A percentile compares a stretch with the other conserved stretches of the same genome.
Conservation (phyloP, 2,888 invertebrate species). For the Anodontia alba region DNA sequence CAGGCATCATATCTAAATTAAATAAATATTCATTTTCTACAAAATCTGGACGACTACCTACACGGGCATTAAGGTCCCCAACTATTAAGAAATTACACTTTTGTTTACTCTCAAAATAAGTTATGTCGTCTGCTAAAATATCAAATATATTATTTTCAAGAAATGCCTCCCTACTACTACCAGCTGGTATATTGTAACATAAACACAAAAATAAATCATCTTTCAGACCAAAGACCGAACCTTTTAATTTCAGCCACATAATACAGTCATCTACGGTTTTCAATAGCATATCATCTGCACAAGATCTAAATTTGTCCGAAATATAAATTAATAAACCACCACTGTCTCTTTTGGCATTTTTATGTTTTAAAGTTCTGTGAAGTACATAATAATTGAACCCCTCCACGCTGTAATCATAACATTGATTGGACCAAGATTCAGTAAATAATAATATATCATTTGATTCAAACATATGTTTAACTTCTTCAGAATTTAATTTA, state of each 20-base stretch:
- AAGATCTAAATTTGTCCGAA: no score
- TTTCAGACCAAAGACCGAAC: background rate
- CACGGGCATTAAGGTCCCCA: background rate
- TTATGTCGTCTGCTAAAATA: background rate
- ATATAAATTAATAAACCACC: no score
- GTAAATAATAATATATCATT: background rate
- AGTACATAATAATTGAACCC: background rate
- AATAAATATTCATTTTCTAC: constrained; percentile 15
- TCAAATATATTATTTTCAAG: background rate
- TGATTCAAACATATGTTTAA: background rate
- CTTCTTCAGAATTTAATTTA: background rate
- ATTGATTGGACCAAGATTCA: background rate
- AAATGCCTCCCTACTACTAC: background rate
- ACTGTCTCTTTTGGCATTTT: no score
- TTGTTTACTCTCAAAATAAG: background rate
- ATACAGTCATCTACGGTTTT: no score
- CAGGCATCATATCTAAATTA: constrained; percentile 12
- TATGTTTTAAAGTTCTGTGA: no score
- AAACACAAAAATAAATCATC: background rate
- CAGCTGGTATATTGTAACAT: background rate
- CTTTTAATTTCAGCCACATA: background rate
- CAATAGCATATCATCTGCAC: no score
- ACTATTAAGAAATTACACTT: background rate
- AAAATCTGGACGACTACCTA: background rate
- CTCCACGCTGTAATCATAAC: background rate